Conservation (phyloP, 2,797 vertebrate genomes). For the Eulemur albifrons region DNA sequence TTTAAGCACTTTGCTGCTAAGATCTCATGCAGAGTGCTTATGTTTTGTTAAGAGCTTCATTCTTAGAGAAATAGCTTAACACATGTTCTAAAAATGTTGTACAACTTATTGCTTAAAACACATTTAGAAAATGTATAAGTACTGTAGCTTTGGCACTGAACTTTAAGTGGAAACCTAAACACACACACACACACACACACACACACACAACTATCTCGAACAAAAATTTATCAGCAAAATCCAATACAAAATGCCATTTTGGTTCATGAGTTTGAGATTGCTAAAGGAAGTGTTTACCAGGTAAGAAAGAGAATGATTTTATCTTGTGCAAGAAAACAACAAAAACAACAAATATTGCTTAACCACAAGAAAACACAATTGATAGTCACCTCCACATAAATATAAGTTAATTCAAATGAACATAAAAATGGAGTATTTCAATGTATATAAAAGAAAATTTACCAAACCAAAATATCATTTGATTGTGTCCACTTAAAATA, state of each 20-base stretch:
- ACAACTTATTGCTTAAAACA: constrained; percentile 92
- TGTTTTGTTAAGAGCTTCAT: constrained; percentile 93
- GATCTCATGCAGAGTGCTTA: constrained; percentile 93
- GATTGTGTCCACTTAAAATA: constrained; percentile 74
- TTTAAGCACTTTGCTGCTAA: constrained; percentile 92
- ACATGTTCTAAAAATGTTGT: constrained; percentile 93
- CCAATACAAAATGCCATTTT: constrained; percentile 79
- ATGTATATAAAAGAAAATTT: neutral
- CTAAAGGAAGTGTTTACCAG: constrained; percentile 79
- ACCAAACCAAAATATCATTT: constrained; percentile 69
- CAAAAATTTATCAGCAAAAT: constrained; percentile 80
- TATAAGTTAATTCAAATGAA: constrained; percentile 73
- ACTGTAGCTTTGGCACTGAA: constrained; percentile 86
- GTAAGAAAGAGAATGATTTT: constrained; percentile 81
- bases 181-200: neutral
- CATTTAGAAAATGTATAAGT: constrained; percentile 90
- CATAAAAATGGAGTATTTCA: neutral
- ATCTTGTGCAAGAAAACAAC: constrained; percentile 78
- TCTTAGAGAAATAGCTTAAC: constrained; percentile 93
- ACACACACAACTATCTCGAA: constrained; percentile 71
- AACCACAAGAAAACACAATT: constrained; percentile 33
- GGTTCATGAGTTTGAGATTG: constrained; percentile 77
- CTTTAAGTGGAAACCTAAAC: constrained; percentile 85
- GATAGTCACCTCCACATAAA: constrained; percentile 42
- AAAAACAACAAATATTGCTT: neutral